phyloP scores from a whole-genome alignment of 2,113 vertebrate genomes.

The Scalopus aquaticus region DNA sequence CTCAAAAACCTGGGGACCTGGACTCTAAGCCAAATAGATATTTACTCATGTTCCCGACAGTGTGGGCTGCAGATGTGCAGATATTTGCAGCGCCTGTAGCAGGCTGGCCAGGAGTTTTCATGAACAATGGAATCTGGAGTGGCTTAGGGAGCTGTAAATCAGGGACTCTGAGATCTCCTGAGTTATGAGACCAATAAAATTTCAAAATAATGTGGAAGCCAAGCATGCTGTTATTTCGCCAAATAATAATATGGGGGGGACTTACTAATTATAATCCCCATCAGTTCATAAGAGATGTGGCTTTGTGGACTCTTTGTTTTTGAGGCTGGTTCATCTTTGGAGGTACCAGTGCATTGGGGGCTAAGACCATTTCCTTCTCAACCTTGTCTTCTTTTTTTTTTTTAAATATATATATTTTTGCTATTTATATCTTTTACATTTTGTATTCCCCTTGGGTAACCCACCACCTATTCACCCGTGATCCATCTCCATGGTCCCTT shows the following conservation, averaged over 20 bases:
- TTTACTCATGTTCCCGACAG: constrained; percentile 58
- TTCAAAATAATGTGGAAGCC: constrained; percentile 28
- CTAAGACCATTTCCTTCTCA: constrained; percentile 15
- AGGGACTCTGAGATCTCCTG: not conserved
- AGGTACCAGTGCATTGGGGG: constrained; percentile 3
- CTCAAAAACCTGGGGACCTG: constrained; percentile 40
- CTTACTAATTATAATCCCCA: not conserved
- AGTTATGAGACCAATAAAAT: constrained; percentile 35
- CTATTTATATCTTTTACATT: too few relatives aligned
- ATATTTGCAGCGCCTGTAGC: constrained; percentile 45
- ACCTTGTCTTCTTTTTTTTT: not conserved
- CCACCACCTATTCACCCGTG: too few relatives aligned
- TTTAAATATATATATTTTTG: too few relatives aligned
- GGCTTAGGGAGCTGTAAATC: constrained; percentile 6
- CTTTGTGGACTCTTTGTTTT: not conserved
- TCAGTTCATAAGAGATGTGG: constrained; percentile 21
- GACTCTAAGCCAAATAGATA: constrained; percentile 61
- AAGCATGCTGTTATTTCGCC: constrained; percentile 37
- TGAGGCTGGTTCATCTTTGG: not conserved
- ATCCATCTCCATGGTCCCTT: too few relatives aligned
- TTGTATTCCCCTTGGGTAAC: too few relatives aligned
- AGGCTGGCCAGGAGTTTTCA: not conserved
- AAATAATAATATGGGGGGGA: not conserved
- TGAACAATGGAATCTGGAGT: constrained; percentile 21
- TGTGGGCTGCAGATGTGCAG: constrained; percentile 62